Evolutionary conservation across 2,113 vertebrate species (phyloP), one percentile per base, ranked within the genome.

Genomic region (Scortum barcoo): DNA sequence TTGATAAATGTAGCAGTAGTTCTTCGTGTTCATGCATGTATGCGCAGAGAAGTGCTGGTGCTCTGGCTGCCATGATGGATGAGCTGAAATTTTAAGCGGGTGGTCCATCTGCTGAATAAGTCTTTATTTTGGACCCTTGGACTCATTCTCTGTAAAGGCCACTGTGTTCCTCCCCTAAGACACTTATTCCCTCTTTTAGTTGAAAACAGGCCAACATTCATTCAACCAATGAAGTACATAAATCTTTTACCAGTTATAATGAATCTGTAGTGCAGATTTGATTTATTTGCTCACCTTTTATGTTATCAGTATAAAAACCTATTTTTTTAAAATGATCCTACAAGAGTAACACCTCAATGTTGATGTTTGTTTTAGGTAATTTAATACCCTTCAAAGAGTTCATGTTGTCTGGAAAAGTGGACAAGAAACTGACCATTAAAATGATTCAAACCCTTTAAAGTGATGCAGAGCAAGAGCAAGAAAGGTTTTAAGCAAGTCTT

Each of bases 1-100:
- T 70, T 90, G 92, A 93, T 90, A 63, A 87, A 90, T 90, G 79
- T 84, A 72, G 86, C 57, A 5, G 61, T 28, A 50, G 30, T 69
- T 61, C 72, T 78, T 69, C 20, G 56, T 86, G 74, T 81, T 89
- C 83, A 89, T 86, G 88, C 84, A 84, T 84, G 85, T 85, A 72
- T 87, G 86, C 75, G 56, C 50, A 77, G 83, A 76, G 86, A 80
- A 81, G 83, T 82, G 74, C 69, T 26, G 77, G 68, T 40, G 74
- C 78, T 83, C n/a, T 5, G 44, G 42, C 80, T 42, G 48, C 44
- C 1, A 61, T 93, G 91, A 95, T 92, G 87, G 86, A 94, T 94
- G 92, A 91, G 89, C 60, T 74, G 80, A 90, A 79, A 88, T 91
- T 83, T 91, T 48, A 87, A 86, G 83, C 48, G 44, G 60, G 82